These are phyloP conservation scores for Spermophilus dauricus DNA, from an alignment of 2,113 vertebrate species.

Conservation along the genomic window DNA sequence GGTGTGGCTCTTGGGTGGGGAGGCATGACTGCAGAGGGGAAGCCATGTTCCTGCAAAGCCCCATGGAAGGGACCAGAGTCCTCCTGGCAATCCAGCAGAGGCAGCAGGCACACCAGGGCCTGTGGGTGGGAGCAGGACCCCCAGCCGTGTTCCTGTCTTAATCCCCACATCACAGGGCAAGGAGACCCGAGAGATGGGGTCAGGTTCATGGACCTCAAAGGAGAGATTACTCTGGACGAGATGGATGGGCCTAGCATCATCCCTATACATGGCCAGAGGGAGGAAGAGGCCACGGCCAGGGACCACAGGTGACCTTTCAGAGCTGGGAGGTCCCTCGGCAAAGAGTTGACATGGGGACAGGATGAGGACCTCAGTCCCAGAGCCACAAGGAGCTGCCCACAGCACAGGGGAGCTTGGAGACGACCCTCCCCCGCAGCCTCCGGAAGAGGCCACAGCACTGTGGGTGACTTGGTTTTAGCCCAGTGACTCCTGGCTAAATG, in stretches of 20 bases:
- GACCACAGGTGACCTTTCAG: no score
- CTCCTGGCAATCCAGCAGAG: neutral
- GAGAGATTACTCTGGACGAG: neutral
- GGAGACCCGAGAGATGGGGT: no score
- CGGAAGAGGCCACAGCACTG: no score
- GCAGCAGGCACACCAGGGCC: neutral
- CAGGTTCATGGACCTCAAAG: neutral
- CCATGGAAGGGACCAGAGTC: neutral
- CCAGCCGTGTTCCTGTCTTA: no score
- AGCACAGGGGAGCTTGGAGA: neutral
- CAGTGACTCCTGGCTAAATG: neutral
- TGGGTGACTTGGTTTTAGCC: neutral
- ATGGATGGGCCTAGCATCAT: neutral
- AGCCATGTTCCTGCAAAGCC: neutral
- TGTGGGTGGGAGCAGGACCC: neutral
- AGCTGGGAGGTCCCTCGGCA: neutral
- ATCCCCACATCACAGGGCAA: neutral
- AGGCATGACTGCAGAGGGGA: neutral
- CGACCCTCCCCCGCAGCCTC: neutral
- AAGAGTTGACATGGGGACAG: neutral
- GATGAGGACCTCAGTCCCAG: neutral
- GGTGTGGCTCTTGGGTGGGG: rapidly evolving
- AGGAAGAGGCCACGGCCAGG: neutral
- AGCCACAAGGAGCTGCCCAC: neutral
- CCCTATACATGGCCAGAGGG: neutral